These are phyloP conservation scores for Sesia apiformis DNA, from an alignment of 2,888 invertebrate genomes.

Conservation along the genomic window DNA sequence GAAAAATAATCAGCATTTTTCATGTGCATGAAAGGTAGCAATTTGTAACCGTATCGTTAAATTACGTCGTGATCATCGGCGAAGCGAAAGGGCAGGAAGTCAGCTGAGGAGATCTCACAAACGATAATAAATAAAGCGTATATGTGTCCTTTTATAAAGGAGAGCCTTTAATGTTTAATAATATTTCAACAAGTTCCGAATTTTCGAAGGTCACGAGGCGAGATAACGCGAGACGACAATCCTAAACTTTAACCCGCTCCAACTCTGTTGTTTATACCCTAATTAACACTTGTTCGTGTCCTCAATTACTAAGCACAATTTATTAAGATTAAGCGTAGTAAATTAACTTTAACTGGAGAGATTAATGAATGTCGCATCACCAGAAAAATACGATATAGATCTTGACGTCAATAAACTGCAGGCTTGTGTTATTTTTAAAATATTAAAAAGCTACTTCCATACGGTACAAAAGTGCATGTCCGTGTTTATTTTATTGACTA, in stretches of 20 bases:
- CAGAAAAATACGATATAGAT: background rate
- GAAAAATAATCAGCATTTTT: conserved; percentile 23
- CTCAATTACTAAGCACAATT: background rate
- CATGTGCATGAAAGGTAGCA: conserved; percentile 16
- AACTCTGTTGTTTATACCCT: background rate
- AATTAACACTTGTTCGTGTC: background rate
- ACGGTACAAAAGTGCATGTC: too few relatives aligned
- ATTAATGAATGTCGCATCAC: background rate
- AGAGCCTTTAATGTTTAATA: conserved; percentile 3
- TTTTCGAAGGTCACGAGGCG: background rate
- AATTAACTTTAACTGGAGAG: background rate
- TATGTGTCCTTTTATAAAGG: conserved; percentile 8
- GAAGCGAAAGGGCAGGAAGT: conserved; percentile 13
- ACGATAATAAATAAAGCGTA: conserved; percentile 8
- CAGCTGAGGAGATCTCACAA: conserved; percentile 8
- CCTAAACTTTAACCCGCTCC: background rate
- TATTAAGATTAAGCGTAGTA: background rate
- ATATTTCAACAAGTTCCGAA: conserved; percentile 2
- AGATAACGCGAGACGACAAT: background rate
- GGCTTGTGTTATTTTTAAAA: background rate
- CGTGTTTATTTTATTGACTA: too few relatives aligned
- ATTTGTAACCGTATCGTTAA: conserved; percentile 26
- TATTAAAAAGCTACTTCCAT: background rate
- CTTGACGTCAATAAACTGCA: background rate
- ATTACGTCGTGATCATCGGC: conserved; percentile 15